These are phyloP conservation scores for Rousettus madagascariensis DNA, from an alignment of 2,797 vertebrate species.

Conservation along the genomic window DNA sequence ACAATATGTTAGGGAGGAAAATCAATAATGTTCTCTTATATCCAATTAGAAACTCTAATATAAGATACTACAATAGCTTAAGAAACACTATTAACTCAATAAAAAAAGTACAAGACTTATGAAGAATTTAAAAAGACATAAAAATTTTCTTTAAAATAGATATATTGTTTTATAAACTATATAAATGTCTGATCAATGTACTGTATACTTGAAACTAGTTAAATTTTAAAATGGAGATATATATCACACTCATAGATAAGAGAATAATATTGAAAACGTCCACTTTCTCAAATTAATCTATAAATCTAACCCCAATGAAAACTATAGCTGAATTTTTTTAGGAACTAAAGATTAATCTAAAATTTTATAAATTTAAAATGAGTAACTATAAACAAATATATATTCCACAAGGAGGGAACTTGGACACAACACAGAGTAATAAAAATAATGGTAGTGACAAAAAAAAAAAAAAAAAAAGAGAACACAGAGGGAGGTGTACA, in stretches of 20 bases:
- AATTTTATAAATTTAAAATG: slow-evolving; percentile 5
- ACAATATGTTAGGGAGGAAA: not conserved
- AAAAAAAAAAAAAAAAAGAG: not conserved
- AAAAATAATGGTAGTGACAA: not conserved
- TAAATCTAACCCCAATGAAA: slow-evolving; percentile 7
- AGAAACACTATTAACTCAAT: not conserved
- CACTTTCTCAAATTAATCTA: not conserved
- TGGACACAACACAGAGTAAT: not conserved
- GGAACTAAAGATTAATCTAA: not conserved
- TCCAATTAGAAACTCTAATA: slow-evolving; percentile 10
- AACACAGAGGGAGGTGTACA: not conserved
- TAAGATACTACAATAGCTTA: not conserved
- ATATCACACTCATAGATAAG: not conserved
- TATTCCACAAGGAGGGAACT: not conserved
- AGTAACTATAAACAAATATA: not conserved
- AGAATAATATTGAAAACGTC: not conserved
- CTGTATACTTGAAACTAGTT: too few species aligned
- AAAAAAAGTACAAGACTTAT: not conserved
- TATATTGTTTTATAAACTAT: too few species aligned
- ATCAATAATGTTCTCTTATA: not conserved
- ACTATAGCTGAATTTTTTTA: not conserved
- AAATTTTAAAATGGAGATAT: slow-evolving; percentile 1
- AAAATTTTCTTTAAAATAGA: not conserved
- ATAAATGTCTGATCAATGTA: too few species aligned
- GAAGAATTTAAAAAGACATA: slow-evolving; percentile 2